These are phyloP conservation scores for Drosophila littoralis DNA, from an alignment of 1,140 invertebrate species.

Conservation along the genomic window DNA sequence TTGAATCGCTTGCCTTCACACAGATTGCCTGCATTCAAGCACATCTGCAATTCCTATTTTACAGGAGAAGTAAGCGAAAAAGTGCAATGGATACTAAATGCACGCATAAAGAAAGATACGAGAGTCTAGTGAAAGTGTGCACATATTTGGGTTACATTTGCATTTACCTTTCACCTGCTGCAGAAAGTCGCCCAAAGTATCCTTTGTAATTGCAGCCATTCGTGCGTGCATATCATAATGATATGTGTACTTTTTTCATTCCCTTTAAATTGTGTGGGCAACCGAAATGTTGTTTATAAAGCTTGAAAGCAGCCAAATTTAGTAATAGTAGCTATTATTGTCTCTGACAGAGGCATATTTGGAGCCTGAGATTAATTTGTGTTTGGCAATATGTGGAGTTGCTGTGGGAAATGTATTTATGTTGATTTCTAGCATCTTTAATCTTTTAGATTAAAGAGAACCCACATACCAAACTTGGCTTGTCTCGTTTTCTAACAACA, in stretches of 20 bases:
- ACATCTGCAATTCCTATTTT: conserved; percentile 33
- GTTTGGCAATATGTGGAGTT: too few relatives aligned
- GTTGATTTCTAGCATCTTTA: too few relatives aligned
- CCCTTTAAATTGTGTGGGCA: not conserved
- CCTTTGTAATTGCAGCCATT: conserved; percentile 28
- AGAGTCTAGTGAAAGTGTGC: not conserved
- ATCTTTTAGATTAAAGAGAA: too few relatives aligned
- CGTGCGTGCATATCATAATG: conserved; percentile 20
- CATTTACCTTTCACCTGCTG: not conserved
- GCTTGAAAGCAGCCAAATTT: too few relatives aligned
- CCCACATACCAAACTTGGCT: too few relatives aligned
- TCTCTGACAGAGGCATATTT: too few relatives aligned
- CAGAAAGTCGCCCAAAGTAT: conserved; percentile 1
- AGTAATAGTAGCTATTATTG: too few relatives aligned
- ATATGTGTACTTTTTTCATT: not conserved
- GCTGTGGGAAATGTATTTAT: too few relatives aligned
- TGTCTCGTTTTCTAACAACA: too few relatives aligned
- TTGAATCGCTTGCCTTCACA: conserved; percentile 28
- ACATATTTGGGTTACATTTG: conserved; percentile 22
- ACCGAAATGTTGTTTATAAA: too few relatives aligned
- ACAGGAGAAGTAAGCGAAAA: conserved; percentile 15
- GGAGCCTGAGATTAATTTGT: too few relatives aligned
- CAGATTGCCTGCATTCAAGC: conserved; percentile 41
- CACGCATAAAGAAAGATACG: not conserved
- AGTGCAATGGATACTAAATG: not conserved